Percentiles rank a stretch among this genome's conserved stretches.
Evolutionary conservation across 2,888 invertebrate species (phyloP).

Genomic region (Epinotia brunnichana): DNA sequence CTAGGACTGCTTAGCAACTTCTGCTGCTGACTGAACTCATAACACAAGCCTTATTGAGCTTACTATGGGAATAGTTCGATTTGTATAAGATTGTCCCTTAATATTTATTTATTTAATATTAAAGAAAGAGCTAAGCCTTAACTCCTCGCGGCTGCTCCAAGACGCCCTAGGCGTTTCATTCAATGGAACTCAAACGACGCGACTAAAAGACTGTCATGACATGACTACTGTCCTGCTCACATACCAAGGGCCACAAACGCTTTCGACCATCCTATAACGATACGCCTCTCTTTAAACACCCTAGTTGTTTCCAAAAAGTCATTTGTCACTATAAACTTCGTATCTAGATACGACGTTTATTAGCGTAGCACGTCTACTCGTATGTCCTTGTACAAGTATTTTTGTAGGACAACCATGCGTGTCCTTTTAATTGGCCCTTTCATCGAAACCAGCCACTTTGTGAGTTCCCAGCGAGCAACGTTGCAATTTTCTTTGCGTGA

Average conservation of each 20-base stretch:
- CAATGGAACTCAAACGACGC: conserved; percentile 16
- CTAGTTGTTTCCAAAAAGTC: background rate
- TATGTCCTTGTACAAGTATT: background rate
- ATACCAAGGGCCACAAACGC: background rate
- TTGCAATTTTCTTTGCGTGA: conserved; percentile 25
- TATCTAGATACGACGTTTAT: conserved; percentile 7
- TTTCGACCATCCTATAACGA: background rate
- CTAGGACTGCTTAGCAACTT: no score
- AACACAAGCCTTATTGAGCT: no score
- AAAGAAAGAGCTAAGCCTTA: conserved; percentile 15
- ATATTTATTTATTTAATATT: no score
- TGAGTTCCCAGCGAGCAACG: background rate
- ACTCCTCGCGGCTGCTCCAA: conserved; percentile 11
- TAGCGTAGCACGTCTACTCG: background rate
- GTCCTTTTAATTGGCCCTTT: conserved; percentile 11
- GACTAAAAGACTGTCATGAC: conserved; percentile 10
- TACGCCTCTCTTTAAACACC: background rate
- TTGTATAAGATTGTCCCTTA: no score
- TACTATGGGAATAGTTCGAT: no score
- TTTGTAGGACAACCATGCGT: background rate
- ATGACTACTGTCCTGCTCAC: background rate
- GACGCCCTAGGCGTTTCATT: conserved; percentile 26
- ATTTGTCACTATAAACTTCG: background rate
- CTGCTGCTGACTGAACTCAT: no score
- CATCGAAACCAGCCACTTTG: background rate